These are phyloP conservation scores for Penaeus monodon DNA, from an alignment of 2,888 invertebrate genomes.

Conservation along the genomic window DNA sequence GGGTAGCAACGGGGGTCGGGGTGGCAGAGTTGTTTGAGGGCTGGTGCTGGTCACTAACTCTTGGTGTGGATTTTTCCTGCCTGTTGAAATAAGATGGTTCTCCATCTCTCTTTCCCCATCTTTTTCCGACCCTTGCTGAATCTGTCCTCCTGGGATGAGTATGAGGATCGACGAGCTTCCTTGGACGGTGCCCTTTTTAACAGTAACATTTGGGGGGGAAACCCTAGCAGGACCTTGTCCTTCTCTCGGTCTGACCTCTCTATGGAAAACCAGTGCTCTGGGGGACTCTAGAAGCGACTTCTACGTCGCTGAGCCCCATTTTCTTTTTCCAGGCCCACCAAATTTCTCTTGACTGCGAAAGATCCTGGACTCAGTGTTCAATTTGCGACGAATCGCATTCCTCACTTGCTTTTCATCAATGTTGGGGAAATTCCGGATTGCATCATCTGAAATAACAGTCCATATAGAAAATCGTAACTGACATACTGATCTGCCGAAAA, in stretches of 20 bases:
- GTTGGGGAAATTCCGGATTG: slow-evolving; percentile 63
- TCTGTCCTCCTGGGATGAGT: slow-evolving; percentile 46
- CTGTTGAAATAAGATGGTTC: slow-evolving; percentile 55
- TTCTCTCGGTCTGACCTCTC: slow-evolving; percentile 56
- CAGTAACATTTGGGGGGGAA: slow-evolving; percentile 63
- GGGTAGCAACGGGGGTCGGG: slow-evolving; percentile 55
- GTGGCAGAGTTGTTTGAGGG: slow-evolving; percentile 58
- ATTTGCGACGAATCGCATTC: slow-evolving; percentile 63
- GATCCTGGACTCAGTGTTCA: slow-evolving; percentile 64
- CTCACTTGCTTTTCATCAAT: slow-evolving; percentile 63
- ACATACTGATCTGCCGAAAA: too few relatives aligned
- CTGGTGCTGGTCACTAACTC: slow-evolving; percentile 49
- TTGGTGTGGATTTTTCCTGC: slow-evolving; percentile 40
- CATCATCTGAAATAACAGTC: slow-evolving; percentile 58
- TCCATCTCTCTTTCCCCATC: slow-evolving; percentile 43
- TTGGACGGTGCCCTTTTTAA: slow-evolving; percentile 60
- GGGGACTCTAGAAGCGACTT: slow-evolving; percentile 57
- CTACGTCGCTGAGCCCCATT: slow-evolving; percentile 39
- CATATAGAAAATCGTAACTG: not conserved
- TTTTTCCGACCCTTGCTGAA: slow-evolving; percentile 43
- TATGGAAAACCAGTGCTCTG: slow-evolving; percentile 61
- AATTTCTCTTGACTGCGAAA: slow-evolving; percentile 58
- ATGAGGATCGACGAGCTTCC: slow-evolving; percentile 47
- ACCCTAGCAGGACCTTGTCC: slow-evolving; percentile 57
- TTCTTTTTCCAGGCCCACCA: slow-evolving; percentile 40